Base-by-base conservation (phyloP, 2,797 vertebrate genomes). In the Gastrophryne carolinensis region DNA sequence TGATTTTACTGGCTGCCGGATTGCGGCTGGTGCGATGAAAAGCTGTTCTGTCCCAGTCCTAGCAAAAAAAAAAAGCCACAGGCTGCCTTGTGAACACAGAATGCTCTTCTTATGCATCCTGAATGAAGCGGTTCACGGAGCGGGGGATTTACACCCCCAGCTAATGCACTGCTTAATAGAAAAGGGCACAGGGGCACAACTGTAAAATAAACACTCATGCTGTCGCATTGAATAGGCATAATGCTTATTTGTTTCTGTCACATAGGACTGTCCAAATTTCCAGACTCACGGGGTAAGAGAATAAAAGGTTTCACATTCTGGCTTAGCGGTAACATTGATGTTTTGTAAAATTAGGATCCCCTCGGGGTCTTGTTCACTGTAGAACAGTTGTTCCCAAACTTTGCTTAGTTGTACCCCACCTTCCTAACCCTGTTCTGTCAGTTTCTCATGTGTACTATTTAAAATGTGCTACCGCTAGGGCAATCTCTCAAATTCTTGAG, bases 1-100 rank as follows among this genome's bases (percentile, higher is more conserved):
- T 58, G 75, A 78, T 78, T 78, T 78, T 78, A 78, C 61, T 78
- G 75, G 75, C 75, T 78, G 60, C 54, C 30, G 60, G 68, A 78
- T 72, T 78, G 61, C 66, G 75, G 75, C 75, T 53, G 21, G 68
- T 72, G 68, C 61, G 68, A 78, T 78, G 75, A 78, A 78, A 78
- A 78, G 75, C 75, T 78, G 70, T 78, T 78, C 75, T 78, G 75
- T 78, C 75, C 68, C 68, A 66, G 68, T 23, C 68, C 15, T 53
- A 30, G 68, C 39, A 57, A 60, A 61, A 61, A n/a, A n/a, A 57
- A 66, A 56, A 68, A 78, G 61, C 68, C 75, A 30, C 60, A 66
- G 47, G 52, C 68, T 50, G 68, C 68, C 61, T 56, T 52, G 67
- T 39, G 60, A 66, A 72, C 60, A 71, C 30, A 72, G 68, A 64